Percentiles rank a stretch among this genome's conserved stretches.
Conservation (phyloP, 2,797 vertebrate species). For the Spea hammondii region DNA sequence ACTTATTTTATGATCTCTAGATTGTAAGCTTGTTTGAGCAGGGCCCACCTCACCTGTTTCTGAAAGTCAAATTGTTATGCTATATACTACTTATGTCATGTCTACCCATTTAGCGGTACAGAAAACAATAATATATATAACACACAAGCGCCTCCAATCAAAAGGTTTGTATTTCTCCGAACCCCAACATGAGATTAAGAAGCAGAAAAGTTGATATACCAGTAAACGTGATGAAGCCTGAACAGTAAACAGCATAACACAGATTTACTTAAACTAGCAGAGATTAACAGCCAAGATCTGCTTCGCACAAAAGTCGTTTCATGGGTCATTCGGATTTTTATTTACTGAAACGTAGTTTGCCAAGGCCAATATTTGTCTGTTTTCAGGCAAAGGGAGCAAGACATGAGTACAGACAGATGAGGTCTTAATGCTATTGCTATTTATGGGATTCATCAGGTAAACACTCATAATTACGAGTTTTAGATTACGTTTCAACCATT, state of each 20-base stretch:
- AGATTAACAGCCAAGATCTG: neutral
- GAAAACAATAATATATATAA: too few species aligned
- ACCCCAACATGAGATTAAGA: too few species aligned
- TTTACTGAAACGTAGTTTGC: constrained; percentile 38
- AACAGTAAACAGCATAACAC: neutral
- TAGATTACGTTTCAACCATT: neutral
- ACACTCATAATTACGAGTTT: constrained; percentile 18
- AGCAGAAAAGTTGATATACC: too few species aligned
- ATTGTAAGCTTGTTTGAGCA: too few species aligned
- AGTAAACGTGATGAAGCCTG: too few species aligned
- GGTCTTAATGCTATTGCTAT: constrained; percentile 25
- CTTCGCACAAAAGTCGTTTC: constrained; percentile 10
- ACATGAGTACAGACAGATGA: constrained; percentile 18
- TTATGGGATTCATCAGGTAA: constrained; percentile 31
- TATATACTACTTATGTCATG: too few species aligned
- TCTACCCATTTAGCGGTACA: too few species aligned
- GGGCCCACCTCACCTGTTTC: too few species aligned
- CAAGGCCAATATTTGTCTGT: constrained; percentile 47
- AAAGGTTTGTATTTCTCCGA: too few species aligned
- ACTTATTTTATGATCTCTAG: too few species aligned
- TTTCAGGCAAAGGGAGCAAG: constrained; percentile 13
- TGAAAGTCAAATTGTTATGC: too few species aligned
- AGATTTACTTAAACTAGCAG: neutral
- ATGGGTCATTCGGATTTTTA: constrained; percentile 8
- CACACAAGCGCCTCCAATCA: too few species aligned